A percentile compares a stretch with the other conserved stretches of the same genome.
phyloP scores from a whole-genome alignment of 2,113 vertebrate species.

The Phrynosoma platyrhinos region DNA sequence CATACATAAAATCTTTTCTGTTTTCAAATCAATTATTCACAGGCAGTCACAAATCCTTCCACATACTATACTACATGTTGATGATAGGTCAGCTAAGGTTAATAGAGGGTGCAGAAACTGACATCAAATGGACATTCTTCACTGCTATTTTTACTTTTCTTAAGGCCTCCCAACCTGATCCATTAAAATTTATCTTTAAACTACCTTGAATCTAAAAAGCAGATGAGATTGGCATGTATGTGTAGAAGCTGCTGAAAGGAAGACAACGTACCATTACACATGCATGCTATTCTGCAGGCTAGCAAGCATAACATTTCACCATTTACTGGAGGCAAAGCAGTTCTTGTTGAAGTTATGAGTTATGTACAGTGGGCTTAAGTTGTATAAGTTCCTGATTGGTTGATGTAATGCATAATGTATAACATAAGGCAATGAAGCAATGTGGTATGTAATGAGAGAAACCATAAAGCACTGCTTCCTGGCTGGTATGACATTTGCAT shows the following conservation, averaged over 20 bases:
- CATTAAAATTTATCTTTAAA: background rate
- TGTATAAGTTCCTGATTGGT: slow-evolving; percentile 10
- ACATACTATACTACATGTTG: background rate
- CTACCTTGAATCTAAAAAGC: background rate
- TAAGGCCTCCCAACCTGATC: background rate
- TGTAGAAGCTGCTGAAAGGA: background rate
- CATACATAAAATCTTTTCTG: background rate
- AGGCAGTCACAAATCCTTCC: background rate
- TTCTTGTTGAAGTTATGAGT: background rate
- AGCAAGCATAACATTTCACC: background rate
- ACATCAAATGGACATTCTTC: background rate
- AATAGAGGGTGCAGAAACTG: background rate
- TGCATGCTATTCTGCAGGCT: background rate
- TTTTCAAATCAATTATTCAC: background rate
- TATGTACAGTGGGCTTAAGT: background rate
- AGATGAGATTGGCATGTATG: background rate
- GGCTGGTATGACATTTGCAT: background rate
- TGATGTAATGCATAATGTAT: slow-evolving; percentile 15
- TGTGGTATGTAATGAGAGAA: slow-evolving; percentile 4
- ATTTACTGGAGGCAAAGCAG: background rate
- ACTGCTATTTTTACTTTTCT: background rate
- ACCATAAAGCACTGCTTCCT: slow-evolving; percentile 8
- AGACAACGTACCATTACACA: background rate
- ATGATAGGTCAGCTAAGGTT: background rate
- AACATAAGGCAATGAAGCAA: slow-evolving; percentile 15